Evolutionary conservation across 2,888 invertebrate species (phyloP).

Genomic region (Hedychridium roseum): DNA sequence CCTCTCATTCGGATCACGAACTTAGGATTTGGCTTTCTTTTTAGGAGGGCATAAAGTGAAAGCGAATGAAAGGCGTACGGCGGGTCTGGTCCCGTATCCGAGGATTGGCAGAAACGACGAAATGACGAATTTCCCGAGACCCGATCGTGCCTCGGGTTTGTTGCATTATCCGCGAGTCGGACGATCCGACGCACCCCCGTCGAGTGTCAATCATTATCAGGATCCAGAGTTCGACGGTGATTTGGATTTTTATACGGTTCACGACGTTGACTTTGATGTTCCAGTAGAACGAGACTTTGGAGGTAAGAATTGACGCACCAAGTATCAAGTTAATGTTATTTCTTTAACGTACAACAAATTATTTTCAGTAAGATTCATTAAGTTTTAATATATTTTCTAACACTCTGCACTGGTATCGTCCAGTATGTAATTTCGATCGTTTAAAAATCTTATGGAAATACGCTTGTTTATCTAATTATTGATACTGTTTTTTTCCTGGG

Average conservation of each 20-base stretch:
- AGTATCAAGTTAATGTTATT: too few relatives aligned
- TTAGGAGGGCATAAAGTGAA: conserved; percentile 43
- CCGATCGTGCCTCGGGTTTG: conserved; percentile 43
- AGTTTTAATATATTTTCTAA: too few relatives aligned
- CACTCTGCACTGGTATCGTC: too few relatives aligned
- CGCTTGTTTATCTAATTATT: too few relatives aligned
- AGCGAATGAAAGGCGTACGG: conserved; percentile 40
- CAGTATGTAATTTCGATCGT: too few relatives aligned
- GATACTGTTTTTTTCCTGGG: background rate
- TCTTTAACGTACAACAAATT: too few relatives aligned
- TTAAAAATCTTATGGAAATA: too few relatives aligned
- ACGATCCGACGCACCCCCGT: conserved; percentile 33
- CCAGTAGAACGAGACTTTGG: conserved; percentile 33
- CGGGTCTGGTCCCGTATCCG: conserved; percentile 48
- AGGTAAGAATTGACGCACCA: conserved; percentile 32
- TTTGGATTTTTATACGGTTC: conserved; percentile 24
- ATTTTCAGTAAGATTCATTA: too few relatives aligned
- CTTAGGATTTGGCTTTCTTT: conserved; percentile 6
- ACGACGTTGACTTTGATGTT: conserved; percentile 22
- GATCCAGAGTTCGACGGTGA: conserved; percentile 23
- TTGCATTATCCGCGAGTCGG: conserved; percentile 46
- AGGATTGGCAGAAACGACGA: conserved; percentile 49
- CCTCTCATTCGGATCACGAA: conserved; percentile 1
- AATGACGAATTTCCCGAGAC: conserved; percentile 34
- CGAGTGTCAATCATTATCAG: conserved; percentile 21